Conservation (phyloP, 2,113 vertebrate species). For the Tympanuchus pallidicinctus region DNA sequence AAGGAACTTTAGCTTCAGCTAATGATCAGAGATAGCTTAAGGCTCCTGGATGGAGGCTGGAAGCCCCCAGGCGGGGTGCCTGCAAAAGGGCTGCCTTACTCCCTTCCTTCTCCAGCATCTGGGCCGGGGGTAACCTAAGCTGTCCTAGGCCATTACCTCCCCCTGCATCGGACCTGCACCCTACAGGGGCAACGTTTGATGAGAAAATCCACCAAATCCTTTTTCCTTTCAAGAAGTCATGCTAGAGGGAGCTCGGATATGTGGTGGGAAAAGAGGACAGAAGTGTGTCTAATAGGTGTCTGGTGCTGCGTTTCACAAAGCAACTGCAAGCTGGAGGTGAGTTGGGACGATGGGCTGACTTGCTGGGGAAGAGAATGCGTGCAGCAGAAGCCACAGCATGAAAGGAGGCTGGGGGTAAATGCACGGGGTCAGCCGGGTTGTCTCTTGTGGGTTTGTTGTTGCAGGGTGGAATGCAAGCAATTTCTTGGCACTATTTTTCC, state of each 20-base stretch:
- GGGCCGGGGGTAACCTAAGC: background rate
- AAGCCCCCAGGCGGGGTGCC: background rate
- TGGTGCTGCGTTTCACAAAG: background rate
- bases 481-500: constrained; percentile 47
- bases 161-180: background rate
- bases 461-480: constrained; percentile 33
- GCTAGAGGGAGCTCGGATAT: background rate
- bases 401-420: background rate
- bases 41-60: background rate
- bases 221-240: fast-evolving
- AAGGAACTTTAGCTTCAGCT: background rate
- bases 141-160: background rate
- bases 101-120: background rate
- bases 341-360: background rate
- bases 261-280: background rate
- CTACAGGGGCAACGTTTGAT: background rate
- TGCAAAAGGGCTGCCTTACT: background rate
- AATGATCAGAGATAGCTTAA: background rate
- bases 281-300: background rate
- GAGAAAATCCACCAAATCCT: background rate
- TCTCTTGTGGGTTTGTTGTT: background rate
- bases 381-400: background rate
- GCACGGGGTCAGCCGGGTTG: background rate
- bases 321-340: background rate
- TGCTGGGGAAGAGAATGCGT: background rate